Base-by-base conservation (phyloP, 1,140 invertebrate species). In the Camponotus floridanus region DNA sequence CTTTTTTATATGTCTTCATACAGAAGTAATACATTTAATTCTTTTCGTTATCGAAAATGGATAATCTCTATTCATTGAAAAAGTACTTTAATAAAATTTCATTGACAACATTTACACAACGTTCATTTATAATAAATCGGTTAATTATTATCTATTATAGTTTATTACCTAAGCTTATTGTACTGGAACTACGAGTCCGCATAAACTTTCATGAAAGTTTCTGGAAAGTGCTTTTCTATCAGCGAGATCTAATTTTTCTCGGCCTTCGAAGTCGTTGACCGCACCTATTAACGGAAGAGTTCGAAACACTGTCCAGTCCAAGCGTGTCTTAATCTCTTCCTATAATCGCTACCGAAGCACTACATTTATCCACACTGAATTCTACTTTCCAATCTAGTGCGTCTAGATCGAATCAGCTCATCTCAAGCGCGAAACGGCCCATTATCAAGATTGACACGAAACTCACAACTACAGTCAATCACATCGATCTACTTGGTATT, bases 371-470 rank as follows among this genome's bases (percentile, higher is more conserved):
- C 90, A 89, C 92, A 86, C 90, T 92, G 88, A 92, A 92, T 92
- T 90, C 88, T 90, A 91, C 90, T 92, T 93, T 93, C 90, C 87
- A 92, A 91, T 90, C 89, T 87, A 90, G 55, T 74, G 79, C 79
- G 79, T 83, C 39, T 31, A 48, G 79, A 83, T 83, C 79, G 39
- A 39, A 81, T 73, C 67, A 42, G 79, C 67, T 71, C 79, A 70
- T 83, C 68, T 83, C 68, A 61, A 83, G 79, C 79, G 79, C 79
- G 79, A 83, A 83, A 83, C 67, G 31, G 42, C 39, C 42, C 68
- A 74, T 83, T 83, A 83, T 83, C 79, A 42, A 39, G 79, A 83
- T 83, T 39, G 55, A 57, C 55, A 81, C 51, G 62, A 51, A 55
- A 59, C 79, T 83, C 55, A 70, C 79, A 73, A 74, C 55, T 42